These are phyloP conservation scores for Ptilorrhoa leucosticta DNA, from an alignment of 2,113 vertebrate genomes.

Conservation along the genomic window DNA sequence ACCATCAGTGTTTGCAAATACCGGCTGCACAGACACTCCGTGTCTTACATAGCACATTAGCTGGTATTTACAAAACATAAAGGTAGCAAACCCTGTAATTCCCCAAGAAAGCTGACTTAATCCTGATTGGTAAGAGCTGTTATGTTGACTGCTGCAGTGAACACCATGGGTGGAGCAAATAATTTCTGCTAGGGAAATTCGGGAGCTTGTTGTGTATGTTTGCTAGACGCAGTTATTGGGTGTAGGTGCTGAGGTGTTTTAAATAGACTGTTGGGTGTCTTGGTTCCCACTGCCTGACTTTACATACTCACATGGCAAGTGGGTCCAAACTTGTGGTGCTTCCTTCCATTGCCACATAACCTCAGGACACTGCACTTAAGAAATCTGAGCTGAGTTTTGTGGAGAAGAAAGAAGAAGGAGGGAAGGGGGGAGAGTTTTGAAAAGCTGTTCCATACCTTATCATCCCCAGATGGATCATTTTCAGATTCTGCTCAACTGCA, in stretches of 20 bases:
- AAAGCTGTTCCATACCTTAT: neutral
- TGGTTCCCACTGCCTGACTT: slow-evolving; percentile 33
- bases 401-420: neutral
- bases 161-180: slow-evolving; percentile 42
- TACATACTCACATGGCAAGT: neutral
- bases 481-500: neutral
- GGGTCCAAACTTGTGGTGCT: neutral
- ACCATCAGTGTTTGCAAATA: neutral
- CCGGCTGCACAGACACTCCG: neutral
- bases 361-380: neutral
- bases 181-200: slow-evolving; percentile 41
- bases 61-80: slow-evolving; percentile 20
- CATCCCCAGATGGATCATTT: neutral
- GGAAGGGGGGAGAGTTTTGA: neutral
- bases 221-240: slow-evolving; percentile 8
- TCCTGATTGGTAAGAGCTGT: neutral
- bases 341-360: neutral
- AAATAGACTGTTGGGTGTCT: neutral
- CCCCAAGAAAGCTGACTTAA: slow-evolving; percentile 26
- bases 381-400: neutral
- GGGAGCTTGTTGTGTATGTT: slow-evolving; percentile 36
- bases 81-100: slow-evolving; percentile 49
- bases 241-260: slow-evolving; percentile 25
- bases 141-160: slow-evolving; percentile 8
- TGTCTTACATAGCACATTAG: neutral